A percentile compares a stretch with the other conserved stretches of the same genome.
Evolutionary conservation across 2,888 invertebrate genomes (phyloP).

Genomic region (Cheilosia variabilis): DNA sequence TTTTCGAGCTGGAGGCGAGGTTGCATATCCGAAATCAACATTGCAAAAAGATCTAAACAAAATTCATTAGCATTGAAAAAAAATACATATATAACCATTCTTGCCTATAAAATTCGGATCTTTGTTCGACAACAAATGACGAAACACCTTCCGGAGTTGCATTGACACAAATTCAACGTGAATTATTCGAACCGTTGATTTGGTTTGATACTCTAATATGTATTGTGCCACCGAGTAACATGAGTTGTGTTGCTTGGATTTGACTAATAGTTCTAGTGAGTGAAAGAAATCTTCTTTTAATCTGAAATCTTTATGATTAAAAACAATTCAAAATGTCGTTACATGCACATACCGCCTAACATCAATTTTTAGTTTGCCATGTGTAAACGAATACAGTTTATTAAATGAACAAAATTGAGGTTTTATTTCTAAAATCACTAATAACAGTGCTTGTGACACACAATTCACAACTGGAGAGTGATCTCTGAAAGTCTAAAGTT

Average conservation of each 20-base stretch:
- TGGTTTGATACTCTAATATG: constrained; percentile 80
- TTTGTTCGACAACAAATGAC: constrained; percentile 80
- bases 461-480: constrained; percentile 80
- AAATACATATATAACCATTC: not conserved
- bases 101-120: constrained; percentile 82
- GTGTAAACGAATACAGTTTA: constrained; percentile 76
- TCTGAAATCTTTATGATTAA: constrained; percentile 52
- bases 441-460: constrained; percentile 79
- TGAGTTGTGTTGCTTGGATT: constrained; percentile 81
- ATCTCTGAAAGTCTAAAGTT: constrained; percentile 76
- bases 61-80: not conserved
- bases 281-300: constrained; percentile 79
- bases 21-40: constrained; percentile 80
- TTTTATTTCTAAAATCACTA: constrained; percentile 78
- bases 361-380: constrained; percentile 75
- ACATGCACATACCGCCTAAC: constrained; percentile 74
- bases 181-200: constrained; percentile 77
- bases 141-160: constrained; percentile 80
- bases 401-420: constrained; percentile 77
- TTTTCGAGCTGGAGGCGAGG: constrained; percentile 78
- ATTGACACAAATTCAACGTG: constrained; percentile 79
- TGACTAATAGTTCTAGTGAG: constrained; percentile 80
- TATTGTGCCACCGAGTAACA: constrained; percentile 82
- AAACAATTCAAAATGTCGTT: not conserved
- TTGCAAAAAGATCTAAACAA: constrained; percentile 79